Conservation (phyloP, 2,888 invertebrate genomes). For the Therioaphis trifolii region DNA sequence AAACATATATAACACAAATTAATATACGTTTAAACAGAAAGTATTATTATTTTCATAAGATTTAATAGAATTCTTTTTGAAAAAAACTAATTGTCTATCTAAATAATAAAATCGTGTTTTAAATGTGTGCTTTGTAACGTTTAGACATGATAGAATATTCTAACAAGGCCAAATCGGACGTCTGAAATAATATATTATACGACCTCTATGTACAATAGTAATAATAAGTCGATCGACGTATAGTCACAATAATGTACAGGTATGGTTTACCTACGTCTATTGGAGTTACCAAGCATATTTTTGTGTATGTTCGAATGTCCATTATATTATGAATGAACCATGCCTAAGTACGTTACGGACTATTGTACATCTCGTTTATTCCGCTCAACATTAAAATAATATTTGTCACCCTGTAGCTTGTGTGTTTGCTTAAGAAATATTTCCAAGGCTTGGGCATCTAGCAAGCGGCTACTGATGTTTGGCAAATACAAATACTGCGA, state of each 20-base stretch:
- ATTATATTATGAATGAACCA: conserved; percentile 44
- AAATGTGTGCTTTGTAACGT: conserved; percentile 28
- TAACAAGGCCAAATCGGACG: conserved; percentile 51
- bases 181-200: conserved; percentile 39
- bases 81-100: conserved; percentile 22
- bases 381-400: conserved; percentile 56
- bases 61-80: background rate
- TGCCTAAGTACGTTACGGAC: conserved; percentile 34
- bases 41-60: no score
- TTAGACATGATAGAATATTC: conserved; percentile 37
- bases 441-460: conserved; percentile 46
- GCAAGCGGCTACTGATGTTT: conserved; percentile 49
- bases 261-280: conserved; percentile 21
- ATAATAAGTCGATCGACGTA: conserved; percentile 43
- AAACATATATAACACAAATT: no score
- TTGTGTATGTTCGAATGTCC: conserved; percentile 21
- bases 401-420: conserved; percentile 57
- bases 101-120: conserved; percentile 47
- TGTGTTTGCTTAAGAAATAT: conserved; percentile 59
- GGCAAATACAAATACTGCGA: conserved; percentile 55
- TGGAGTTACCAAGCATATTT: conserved; percentile 54
- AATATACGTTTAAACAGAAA: no score
- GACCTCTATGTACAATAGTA: conserved; percentile 45
- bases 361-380: conserved; percentile 54
- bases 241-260: conserved; percentile 39